These are phyloP conservation scores for Siderastrea radians DNA, from an alignment of 92 coral and sea anemone genomes.

Conservation along the genomic window DNA sequence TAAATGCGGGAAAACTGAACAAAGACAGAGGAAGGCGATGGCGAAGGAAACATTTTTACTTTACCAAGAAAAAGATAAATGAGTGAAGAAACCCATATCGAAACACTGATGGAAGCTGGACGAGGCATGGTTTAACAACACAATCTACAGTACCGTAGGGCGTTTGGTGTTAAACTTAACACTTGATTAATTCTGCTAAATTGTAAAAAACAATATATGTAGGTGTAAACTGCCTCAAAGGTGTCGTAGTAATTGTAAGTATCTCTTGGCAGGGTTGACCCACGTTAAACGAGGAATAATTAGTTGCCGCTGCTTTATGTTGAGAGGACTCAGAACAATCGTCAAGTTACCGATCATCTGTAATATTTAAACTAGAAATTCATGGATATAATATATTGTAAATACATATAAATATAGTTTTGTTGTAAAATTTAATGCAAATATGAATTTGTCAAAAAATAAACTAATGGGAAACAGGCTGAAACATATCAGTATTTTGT, in stretches of 20 bases:
- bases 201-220: neutral
- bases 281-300: neutral
- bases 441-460: neutral
- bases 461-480: neutral
- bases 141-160: neutral
- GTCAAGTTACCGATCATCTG: too few relatives aligned
- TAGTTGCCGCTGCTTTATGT: neutral
- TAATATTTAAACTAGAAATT: too few relatives aligned
- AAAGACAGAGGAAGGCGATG: constrained; percentile 90
- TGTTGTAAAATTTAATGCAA: neutral
- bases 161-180: neutral
- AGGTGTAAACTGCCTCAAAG: neutral
- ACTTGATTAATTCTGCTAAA: neutral
- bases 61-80: neutral
- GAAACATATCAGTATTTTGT: neutral
- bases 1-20: constrained; percentile 87
- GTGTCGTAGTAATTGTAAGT: neutral
- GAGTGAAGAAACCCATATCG: neutral
- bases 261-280: too few relatives aligned
- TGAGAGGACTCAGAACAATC: too few relatives aligned
- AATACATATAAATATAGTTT: neutral
- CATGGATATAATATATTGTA: neutral
- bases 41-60: constrained; percentile 69
- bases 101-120: neutral
- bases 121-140: neutral